Conservation (phyloP, 2,888 invertebrate species). For the Nycteola revayana region DNA sequence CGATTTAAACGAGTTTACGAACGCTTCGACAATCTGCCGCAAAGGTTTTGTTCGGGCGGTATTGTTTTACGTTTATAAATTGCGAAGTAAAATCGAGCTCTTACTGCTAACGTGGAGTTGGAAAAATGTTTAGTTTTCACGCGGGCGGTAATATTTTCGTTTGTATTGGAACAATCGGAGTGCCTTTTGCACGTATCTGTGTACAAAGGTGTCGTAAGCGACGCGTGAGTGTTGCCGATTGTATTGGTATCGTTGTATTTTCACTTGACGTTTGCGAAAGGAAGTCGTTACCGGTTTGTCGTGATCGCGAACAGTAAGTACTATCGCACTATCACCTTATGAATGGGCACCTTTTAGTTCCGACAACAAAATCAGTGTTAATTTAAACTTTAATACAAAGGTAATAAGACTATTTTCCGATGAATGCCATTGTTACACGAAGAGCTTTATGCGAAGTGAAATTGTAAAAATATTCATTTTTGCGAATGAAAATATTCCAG, state of each 20-base stretch:
- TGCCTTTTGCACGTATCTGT: slow-evolving; percentile 50
- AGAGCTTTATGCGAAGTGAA: slow-evolving; percentile 23
- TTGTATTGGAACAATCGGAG: slow-evolving; percentile 64
- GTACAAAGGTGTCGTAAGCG: slow-evolving; percentile 46
- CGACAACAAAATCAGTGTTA: slow-evolving; percentile 10
- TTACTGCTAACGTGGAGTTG: slow-evolving; percentile 28
- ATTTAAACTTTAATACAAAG: slow-evolving; percentile 18
- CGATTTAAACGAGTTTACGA: slow-evolving; percentile 52
- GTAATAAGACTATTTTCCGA: slow-evolving; percentile 21
- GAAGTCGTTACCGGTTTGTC: slow-evolving; percentile 66
- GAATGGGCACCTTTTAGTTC: slow-evolving; percentile 41
- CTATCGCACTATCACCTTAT: slow-evolving; percentile 47
- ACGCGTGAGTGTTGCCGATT: slow-evolving; percentile 49
- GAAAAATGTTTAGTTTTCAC: slow-evolving; percentile 63
- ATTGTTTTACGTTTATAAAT: slow-evolving; percentile 33
- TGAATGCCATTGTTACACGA: slow-evolving; percentile 8
- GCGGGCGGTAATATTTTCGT: slow-evolving; percentile 58
- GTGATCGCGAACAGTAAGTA: slow-evolving; percentile 53
- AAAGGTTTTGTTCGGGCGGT: slow-evolving; percentile 21
- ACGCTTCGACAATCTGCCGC: slow-evolving; percentile 41
- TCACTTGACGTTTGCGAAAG: slow-evolving; percentile 52
- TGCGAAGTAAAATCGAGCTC: slow-evolving; percentile 37
- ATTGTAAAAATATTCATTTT: slow-evolving; percentile 37
- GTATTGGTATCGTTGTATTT: slow-evolving; percentile 59
- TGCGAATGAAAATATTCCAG: slow-evolving; percentile 24